Conservation (phyloP, 2,113 vertebrate species). For the Neogale vison region DNA sequence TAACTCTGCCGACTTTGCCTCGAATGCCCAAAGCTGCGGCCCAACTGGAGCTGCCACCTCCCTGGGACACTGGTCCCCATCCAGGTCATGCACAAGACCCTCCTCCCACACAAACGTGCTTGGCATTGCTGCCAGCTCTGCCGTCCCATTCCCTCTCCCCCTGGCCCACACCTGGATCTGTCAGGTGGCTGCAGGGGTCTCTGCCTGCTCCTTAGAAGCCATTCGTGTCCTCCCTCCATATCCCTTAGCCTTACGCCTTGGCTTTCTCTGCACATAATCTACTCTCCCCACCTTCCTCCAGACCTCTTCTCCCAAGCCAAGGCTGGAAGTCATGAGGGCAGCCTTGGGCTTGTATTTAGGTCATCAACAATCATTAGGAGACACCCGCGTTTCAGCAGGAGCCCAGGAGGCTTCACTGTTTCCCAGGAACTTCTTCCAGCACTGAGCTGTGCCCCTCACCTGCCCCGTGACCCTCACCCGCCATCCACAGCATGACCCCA, state of each 20-base stretch:
- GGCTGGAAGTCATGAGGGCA: not conserved
- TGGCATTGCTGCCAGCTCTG: not conserved
- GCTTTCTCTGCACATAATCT: not conserved
- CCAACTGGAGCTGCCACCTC: not conserved
- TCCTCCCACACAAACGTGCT: not conserved
- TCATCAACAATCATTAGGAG: not conserved
- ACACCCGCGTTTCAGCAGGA: not conserved
- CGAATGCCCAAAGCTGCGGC: not conserved
- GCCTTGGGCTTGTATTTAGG: not conserved
- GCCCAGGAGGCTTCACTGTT: not conserved
- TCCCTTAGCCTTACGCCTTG: fast-evolving
- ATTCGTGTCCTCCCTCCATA: not conserved
- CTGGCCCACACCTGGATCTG: not conserved
- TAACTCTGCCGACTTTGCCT: slow-evolving; percentile 39
- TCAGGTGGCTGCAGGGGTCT: not conserved
- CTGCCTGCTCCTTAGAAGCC: not conserved
- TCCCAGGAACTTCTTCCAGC: not conserved
- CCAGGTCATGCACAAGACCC: not conserved
- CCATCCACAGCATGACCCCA: not conserved
- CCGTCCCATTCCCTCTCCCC: too few species aligned
- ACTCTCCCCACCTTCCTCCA: not conserved
- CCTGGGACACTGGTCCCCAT: not conserved
- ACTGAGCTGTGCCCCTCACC: not conserved
- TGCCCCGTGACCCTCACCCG: not conserved
- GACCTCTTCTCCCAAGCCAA: not conserved